Evolutionary conservation across 2,888 invertebrate genomes (phyloP).

Genomic region (Imbricaverruca yamaguchii): DNA sequence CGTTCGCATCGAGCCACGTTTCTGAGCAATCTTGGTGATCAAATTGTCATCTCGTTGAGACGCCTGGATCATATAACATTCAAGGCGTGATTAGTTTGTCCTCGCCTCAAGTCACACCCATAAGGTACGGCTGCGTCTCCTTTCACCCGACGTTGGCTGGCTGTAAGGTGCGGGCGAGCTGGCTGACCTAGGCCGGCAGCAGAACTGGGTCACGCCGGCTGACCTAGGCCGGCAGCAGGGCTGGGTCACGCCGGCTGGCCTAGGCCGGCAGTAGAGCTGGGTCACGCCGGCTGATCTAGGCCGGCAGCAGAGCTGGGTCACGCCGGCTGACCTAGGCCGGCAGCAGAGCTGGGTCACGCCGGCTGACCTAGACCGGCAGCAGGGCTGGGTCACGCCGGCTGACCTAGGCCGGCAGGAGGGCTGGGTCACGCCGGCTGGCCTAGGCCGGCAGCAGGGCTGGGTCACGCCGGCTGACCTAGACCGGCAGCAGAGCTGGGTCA

Average conservation of each 20-base stretch:
- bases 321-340: neutral
- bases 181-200: no score
- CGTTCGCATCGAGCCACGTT: no score
- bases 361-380: neutral
- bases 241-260: neutral
- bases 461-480: neutral
- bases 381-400: neutral
- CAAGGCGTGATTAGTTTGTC: no score
- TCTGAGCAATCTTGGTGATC: no score
- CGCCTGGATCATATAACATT: no score
- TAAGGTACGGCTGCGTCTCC: no score
- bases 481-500: neutral
- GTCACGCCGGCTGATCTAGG: neutral
- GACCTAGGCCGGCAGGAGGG: neutral
- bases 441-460: no score
- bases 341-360: neutral
- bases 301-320: neutral
- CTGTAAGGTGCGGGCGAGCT: no score
- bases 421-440: neutral
- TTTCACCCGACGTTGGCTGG: no score
- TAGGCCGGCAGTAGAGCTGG: neutral
- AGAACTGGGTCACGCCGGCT: neutral
- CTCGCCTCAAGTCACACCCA: no score
- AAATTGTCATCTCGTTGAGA: no score
- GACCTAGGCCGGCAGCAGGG: neutral